Conservation (phyloP, 2,113 vertebrate genomes). For the Nothoprocta perdicaria region DNA sequence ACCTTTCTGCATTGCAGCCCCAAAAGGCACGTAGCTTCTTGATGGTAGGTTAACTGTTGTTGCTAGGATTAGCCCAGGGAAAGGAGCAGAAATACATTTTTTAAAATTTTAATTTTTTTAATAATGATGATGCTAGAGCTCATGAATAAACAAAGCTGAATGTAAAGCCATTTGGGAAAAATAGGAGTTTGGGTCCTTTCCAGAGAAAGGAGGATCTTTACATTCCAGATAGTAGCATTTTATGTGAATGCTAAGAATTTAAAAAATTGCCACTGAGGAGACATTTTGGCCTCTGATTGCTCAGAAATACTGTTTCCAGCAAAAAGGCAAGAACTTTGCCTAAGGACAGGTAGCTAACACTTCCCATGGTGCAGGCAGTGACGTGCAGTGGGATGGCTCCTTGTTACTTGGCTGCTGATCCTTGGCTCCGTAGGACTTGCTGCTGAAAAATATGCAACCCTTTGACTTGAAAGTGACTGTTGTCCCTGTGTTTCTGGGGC, state of each 20-base stretch:
- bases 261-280: neutral
- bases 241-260: neutral
- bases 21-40: neutral
- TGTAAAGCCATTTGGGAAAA: neutral
- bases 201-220: neutral
- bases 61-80: neutral
- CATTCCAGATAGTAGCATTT: neutral
- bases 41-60: neutral
- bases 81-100: neutral
- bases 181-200: neutral
- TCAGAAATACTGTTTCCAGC: neutral
- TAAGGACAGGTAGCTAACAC: neutral
- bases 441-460: neutral
- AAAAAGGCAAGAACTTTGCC: neutral
- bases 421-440: neutral
- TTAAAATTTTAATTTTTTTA: neutral
- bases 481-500: neutral
- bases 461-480: neutral
- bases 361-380: neutral
- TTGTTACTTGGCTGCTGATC: neutral
- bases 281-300: neutral
- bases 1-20: neutral
- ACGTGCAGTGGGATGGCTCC: neutral
- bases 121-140: neutral
- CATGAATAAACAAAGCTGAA: neutral